Conservation (phyloP, 2,113 vertebrate species). For the Vidua macroura region DNA sequence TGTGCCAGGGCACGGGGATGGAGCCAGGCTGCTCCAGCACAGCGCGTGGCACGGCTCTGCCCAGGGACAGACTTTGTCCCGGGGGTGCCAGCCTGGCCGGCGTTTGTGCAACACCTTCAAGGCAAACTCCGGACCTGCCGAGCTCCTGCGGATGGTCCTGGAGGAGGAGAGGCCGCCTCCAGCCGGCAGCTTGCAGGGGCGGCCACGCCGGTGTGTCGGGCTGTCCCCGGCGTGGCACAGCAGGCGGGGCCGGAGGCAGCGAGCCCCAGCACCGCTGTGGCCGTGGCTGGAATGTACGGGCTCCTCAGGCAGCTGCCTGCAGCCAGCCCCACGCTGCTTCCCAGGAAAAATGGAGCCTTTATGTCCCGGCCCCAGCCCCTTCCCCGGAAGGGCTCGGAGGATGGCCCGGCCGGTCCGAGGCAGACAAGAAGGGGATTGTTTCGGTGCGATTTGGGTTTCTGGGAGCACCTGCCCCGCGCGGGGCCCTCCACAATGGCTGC, state of each 20-base stretch:
- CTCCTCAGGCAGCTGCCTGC: slow-evolving; percentile 7
- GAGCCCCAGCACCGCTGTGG: background rate
- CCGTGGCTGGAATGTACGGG: background rate
- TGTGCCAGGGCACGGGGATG: too few relatives aligned
- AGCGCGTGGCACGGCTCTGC: background rate
- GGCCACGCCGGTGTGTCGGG: accelerated
- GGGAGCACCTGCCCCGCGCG: slow-evolving; percentile 52
- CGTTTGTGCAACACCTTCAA: background rate
- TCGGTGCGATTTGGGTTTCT: slow-evolving; percentile 26
- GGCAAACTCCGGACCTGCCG: background rate
- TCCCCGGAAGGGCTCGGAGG: slow-evolving; percentile 41
- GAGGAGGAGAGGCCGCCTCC: background rate
- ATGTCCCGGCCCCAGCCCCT: background rate
- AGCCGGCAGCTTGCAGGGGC: accelerated
- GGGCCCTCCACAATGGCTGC: slow-evolving; percentile 56
- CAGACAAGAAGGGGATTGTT: slow-evolving; percentile 66
- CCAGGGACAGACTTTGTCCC: slow-evolving; percentile 10
- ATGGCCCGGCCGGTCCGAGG: background rate
- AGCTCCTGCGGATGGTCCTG: background rate
- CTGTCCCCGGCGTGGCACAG: background rate
- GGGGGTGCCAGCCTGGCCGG: background rate
- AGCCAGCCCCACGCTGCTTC: background rate
- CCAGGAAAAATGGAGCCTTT: slow-evolving; percentile 57
- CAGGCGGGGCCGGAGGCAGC: background rate
- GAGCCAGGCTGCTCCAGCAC: background rate